These are phyloP conservation scores for Dicentrarchus labrax DNA, from an alignment of 2,113 vertebrate genomes.

Conservation along the genomic window DNA sequence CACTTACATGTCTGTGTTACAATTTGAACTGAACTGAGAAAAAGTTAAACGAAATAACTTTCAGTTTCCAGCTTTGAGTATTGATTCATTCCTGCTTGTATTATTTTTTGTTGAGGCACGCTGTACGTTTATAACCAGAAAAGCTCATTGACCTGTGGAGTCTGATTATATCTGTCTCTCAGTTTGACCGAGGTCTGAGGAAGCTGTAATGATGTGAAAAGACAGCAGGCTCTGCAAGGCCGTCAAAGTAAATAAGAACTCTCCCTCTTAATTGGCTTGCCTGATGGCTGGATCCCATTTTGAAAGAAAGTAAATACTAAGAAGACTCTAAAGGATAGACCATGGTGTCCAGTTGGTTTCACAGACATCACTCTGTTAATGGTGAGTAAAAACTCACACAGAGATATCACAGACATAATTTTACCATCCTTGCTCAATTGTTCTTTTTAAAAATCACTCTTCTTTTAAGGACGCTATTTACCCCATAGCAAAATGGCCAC, in stretches of 20 bases:
- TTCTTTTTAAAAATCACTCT: neutral
- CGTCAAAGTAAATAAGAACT: slow-evolving; percentile 6
- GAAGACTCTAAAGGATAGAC: slow-evolving; percentile 7
- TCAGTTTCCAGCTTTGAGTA: neutral
- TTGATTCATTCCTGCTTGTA: neutral
- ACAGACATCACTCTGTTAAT: slow-evolving; percentile 24
- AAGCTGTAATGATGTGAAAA: slow-evolving; percentile 28
- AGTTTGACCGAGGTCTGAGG: slow-evolving; percentile 1
- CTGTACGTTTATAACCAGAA: neutral
- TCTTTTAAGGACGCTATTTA: neutral
- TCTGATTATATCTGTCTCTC: slow-evolving; percentile 17
- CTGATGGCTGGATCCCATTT: slow-evolving; percentile 20
- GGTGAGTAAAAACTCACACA: neutral
- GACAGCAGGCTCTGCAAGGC: slow-evolving; percentile 23
- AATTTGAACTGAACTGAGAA: neutral
- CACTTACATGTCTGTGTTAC: neutral
- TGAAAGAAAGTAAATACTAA: slow-evolving; percentile 30
- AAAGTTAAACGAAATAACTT: neutral
- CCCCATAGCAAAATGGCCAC: neutral
- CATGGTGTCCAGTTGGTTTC: neutral
- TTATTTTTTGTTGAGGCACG: neutral
- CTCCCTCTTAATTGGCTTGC: slow-evolving; percentile 32
- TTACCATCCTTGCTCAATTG: neutral
- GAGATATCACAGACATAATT: neutral
- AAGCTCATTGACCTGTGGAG: neutral